A percentile compares a stretch with the other conserved stretches of the same genome.
Conservation (phyloP, 2,113 vertebrate genomes). For the Chiloscyllium plagiosum region DNA sequence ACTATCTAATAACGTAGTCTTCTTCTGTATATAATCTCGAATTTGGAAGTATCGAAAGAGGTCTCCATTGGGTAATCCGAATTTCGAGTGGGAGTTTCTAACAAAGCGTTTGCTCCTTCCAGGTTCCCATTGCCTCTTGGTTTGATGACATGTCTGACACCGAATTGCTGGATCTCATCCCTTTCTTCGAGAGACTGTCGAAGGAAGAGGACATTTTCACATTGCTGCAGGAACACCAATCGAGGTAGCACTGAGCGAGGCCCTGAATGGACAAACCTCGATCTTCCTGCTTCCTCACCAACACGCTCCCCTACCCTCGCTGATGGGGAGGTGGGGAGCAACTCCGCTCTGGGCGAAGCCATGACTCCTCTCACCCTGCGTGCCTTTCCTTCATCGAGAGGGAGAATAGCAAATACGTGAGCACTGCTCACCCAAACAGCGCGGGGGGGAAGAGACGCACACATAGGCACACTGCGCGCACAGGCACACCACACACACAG, state of each 20-base stretch:
- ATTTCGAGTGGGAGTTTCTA: background rate
- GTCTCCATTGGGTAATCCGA: too few relatives aligned
- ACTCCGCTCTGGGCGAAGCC: background rate
- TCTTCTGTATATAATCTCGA: too few relatives aligned
- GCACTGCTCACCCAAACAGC: background rate
- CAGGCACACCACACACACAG: too few relatives aligned
- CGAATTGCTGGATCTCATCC: constrained; percentile 87
- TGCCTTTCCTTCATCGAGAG: background rate
- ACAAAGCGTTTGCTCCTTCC: background rate
- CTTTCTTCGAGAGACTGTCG: constrained; percentile 93
- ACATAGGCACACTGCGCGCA: too few relatives aligned
- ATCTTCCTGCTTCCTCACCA: background rate
- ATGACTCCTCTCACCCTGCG: background rate
- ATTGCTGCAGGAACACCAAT: constrained; percentile 79
- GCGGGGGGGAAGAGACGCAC: background rate
- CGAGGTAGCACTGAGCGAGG: constrained; percentile 67
- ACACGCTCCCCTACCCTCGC: background rate
- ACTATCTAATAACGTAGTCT: too few relatives aligned
- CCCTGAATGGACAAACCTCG: background rate
- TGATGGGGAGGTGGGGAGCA: background rate
- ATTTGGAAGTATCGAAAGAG: too few relatives aligned
- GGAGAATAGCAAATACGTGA: too few relatives aligned
- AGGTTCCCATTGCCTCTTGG: constrained; percentile 95
- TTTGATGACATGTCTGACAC: constrained; percentile 95
- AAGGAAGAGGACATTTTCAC: constrained; percentile 82